These are phyloP conservation scores for Pedionomus torquatus DNA, from an alignment of 2,113 vertebrate species.

Conservation along the genomic window DNA sequence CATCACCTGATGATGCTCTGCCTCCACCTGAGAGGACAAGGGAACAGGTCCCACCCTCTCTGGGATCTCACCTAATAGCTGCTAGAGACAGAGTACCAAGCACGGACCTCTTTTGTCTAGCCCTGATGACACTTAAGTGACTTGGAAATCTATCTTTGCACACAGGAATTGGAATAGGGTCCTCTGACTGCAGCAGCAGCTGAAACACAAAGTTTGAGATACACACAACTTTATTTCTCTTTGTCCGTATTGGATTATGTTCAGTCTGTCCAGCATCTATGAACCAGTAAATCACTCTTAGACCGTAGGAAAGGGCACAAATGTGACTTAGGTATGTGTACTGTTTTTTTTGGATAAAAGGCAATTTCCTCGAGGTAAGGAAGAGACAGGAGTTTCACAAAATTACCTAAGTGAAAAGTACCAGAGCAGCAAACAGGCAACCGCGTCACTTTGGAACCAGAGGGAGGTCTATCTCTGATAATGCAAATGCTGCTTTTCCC, in stretches of 20 bases:
- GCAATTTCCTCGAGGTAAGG: neutral
- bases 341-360: neutral
- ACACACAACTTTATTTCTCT: neutral
- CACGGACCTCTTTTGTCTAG: neutral
- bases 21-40: neutral
- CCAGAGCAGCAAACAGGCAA: neutral
- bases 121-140: neutral
- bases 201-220: neutral
- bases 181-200: neutral
- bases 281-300: neutral
- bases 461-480: too few species aligned
- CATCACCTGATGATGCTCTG: neutral
- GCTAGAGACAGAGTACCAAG: neutral
- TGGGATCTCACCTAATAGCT: neutral
- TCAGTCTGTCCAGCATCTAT: neutral
- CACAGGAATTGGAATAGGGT: neutral
- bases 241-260: neutral
- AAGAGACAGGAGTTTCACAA: neutral
- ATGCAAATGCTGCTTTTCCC: neutral
- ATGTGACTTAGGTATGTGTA: neutral
- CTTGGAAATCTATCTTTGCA: neutral
- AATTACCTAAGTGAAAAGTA: neutral
- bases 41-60: fast-evolving
- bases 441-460: neutral
- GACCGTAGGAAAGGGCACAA: neutral